Evolutionary conservation across 2,113 vertebrate genomes (phyloP).

Genomic region (Cyanoderma ruficeps): DNA sequence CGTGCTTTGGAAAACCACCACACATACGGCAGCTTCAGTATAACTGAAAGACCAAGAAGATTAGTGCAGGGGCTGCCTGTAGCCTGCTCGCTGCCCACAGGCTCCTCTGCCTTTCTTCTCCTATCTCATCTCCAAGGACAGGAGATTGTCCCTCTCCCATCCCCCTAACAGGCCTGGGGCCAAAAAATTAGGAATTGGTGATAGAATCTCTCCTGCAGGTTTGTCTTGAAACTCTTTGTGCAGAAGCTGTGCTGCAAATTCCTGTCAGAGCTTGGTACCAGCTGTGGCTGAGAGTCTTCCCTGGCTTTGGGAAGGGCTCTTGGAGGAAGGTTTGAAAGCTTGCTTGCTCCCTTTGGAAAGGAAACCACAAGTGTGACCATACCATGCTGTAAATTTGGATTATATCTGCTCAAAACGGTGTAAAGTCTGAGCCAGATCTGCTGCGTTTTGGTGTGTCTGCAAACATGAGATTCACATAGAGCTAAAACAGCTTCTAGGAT

Average conservation of each 20-base stretch:
- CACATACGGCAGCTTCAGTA: background rate
- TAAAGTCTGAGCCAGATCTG: background rate
- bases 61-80: fast-evolving
- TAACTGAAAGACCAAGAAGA: background rate
- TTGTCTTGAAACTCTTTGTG: background rate
- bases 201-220: background rate
- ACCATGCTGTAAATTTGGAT: background rate
- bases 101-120: background rate
- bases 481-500: background rate
- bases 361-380: background rate
- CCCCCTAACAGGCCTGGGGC: background rate
- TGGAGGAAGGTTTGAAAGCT: background rate
- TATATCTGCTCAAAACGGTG: background rate
- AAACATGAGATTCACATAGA: background rate
- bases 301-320: background rate
- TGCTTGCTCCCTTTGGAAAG: background rate
- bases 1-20: background rate
- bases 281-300: background rate
- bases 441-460: background rate
- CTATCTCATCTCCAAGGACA: background rate
- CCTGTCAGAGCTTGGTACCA: background rate
- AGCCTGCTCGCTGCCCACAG: fast-evolving
- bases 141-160: background rate
- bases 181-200: background rate
- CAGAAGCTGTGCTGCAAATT: background rate